Conservation (phyloP, 2,113 vertebrate genomes). For the Pelmatolapia mariae region DNA sequence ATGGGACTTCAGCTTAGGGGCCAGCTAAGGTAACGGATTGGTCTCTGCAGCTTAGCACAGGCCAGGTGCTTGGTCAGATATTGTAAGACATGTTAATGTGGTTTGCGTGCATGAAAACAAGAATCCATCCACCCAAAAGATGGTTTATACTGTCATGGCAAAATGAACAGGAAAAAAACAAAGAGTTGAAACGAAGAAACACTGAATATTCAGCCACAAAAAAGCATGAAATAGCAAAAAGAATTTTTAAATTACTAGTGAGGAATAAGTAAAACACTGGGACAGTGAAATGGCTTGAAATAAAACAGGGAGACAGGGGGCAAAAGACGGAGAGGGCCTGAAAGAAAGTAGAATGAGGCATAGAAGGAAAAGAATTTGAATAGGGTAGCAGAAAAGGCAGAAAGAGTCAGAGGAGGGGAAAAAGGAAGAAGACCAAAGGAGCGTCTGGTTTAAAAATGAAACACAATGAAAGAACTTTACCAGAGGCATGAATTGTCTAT, state of each 20-base stretch:
- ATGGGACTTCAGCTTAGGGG: conserved; percentile 25
- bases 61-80: conserved; percentile 62
- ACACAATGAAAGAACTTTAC: conserved; percentile 56
- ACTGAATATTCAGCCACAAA: neutral
- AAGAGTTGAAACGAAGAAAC: neutral
- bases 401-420: neutral
- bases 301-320: neutral
- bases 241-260: conserved; percentile 9
- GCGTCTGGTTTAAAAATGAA: conserved; percentile 42
- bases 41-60: conserved; percentile 27
- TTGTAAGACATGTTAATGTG: conserved; percentile 56
- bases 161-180: neutral
- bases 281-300: conserved; percentile 18
- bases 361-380: conserved; percentile 17
- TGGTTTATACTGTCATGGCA: neutral
- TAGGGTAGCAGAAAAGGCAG: conserved; percentile 6
- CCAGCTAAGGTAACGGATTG: conserved; percentile 51
- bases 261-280: neutral
- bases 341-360: conserved; percentile 24
- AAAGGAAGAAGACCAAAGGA: neutral
- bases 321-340: neutral
- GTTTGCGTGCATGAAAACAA: conserved; percentile 43
- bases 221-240: neutral
- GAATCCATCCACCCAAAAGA: conserved; percentile 8
- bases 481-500: conserved; percentile 53